Evolutionary conservation across 2,113 vertebrate genomes (phyloP).

Genomic region (Colistium nudipinnis): DNA sequence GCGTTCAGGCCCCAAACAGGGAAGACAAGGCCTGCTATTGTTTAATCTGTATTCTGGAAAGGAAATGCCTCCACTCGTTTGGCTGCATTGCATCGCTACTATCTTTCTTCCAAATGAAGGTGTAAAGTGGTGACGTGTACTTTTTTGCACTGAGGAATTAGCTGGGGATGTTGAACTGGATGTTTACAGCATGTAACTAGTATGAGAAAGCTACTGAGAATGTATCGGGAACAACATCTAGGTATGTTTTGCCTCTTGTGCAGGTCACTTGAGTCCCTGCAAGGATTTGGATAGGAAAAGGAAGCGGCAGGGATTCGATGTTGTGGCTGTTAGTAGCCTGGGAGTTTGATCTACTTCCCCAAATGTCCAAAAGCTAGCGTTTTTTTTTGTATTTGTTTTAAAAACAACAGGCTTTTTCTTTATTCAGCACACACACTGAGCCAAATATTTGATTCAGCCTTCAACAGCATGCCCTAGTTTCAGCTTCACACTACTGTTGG

Average conservation of each 20-base stretch:
- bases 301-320: conserved; percentile 50
- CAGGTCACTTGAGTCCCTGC: conserved; percentile 67
- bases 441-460: conserved; percentile 15
- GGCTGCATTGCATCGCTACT: conserved; percentile 49
- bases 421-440: conserved; percentile 33
- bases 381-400: conserved; percentile 9
- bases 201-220: not conserved
- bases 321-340: conserved; percentile 30
- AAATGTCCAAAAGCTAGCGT: conserved; percentile 28
- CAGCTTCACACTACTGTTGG: conserved; percentile 7
- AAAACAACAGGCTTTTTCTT: conserved; percentile 41
- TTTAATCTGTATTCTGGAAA: conserved; percentile 54
- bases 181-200: conserved; percentile 2
- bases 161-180: not conserved
- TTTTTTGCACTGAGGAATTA: conserved; percentile 13
- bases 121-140: conserved; percentile 29
- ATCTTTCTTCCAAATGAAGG: conserved; percentile 37
- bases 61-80: conserved; percentile 64
- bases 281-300: conserved; percentile 56
- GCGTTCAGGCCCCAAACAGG: not conserved
- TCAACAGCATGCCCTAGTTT: conserved; percentile 52
- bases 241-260: conserved; percentile 48
- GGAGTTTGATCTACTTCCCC: conserved; percentile 31
- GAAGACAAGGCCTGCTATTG: conserved; percentile 53
- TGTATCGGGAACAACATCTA: conserved; percentile 45